Evolutionary conservation across 1,140 invertebrate species (phyloP), one percentile per base, ranked within the genome.

Genomic region (Zaprionus africanus): DNA sequence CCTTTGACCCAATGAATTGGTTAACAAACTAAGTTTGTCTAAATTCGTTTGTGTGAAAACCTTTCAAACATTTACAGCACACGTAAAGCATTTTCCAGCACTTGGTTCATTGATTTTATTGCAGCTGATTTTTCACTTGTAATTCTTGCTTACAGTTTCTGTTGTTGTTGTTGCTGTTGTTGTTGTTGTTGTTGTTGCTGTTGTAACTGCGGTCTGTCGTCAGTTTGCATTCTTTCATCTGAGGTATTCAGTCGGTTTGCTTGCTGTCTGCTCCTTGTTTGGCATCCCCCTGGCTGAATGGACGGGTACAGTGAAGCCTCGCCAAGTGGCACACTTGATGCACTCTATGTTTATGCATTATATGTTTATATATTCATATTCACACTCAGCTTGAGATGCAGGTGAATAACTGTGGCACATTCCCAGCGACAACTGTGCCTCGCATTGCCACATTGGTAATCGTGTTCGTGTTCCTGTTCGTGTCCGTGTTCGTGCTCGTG

Each of bases 151-250:
- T n/a, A 9, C n/a, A 43, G 1, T 43, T 43, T 4, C 3, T 6
- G 36, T 22, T 17, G 17, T 2, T 34, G 28, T 19, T 57, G 13
- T 36, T 26, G 17, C 7, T 36, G 28, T 26, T 58, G 28, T 36
- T 49, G 12, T 49, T 57, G 51, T 15, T 62, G 53, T 62, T 57
- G 38, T 22, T 46, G 13, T 22, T 15, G 24, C 17, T 49, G 17
- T 43, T 41, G 53, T 36, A 9, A 11, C 28, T 34, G 68, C 7
- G 46, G 41, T 69, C 49, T 62, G 46, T 62, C 58, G 41, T 41
- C 58, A 53, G 22, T 28, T 53, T 59, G 62, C 41, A 72, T 28
- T 56, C 26, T 31, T 26, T 28, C 26, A 28, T 56, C 53, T 17
- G 11, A n/a, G 5, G 24, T 28, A 31, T 31, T 56, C 53, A 26